Conservation (phyloP, 2,113 vertebrate genomes). For the Oryzias woworae region DNA sequence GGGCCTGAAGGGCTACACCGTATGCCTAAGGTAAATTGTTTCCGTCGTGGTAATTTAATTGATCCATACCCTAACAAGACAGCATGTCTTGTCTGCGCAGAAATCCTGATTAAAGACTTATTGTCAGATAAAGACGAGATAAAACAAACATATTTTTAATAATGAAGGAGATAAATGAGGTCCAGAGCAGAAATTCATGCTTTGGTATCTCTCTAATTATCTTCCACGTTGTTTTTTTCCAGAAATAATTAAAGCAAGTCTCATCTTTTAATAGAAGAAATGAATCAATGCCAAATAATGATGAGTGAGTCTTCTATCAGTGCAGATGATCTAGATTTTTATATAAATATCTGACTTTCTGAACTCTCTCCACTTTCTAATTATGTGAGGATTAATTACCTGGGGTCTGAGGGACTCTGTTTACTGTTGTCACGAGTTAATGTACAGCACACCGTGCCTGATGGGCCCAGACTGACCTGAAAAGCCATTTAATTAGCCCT, state of each 20-base stretch:
- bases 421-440: conserved; percentile 53
- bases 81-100: background rate
- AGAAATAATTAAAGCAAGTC: conserved; percentile 11
- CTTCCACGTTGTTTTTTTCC: conserved; percentile 26
- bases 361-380: conserved; percentile 66
- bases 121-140: conserved; percentile 1
- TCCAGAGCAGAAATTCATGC: conserved; percentile 24
- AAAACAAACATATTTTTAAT: conserved; percentile 3
- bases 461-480: conserved; percentile 29
- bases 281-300: conserved; percentile 52
- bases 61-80: background rate
- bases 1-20: background rate
- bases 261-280: conserved; percentile 56
- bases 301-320: conserved; percentile 46
- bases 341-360: conserved; percentile 68
- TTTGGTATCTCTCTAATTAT: conserved; percentile 34
- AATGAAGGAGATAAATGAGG: conserved; percentile 13
- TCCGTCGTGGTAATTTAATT: background rate
- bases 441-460: conserved; percentile 46
- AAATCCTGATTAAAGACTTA: conserved; percentile 9
- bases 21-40: background rate
- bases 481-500: conserved; percentile 71
- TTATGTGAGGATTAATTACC: conserved; percentile 79
- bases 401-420: conserved; percentile 62
- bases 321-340: conserved; percentile 46